phyloP scores from a whole-genome alignment of 2,113 vertebrate species.

The Tragelaphus strepsiceros region DNA sequence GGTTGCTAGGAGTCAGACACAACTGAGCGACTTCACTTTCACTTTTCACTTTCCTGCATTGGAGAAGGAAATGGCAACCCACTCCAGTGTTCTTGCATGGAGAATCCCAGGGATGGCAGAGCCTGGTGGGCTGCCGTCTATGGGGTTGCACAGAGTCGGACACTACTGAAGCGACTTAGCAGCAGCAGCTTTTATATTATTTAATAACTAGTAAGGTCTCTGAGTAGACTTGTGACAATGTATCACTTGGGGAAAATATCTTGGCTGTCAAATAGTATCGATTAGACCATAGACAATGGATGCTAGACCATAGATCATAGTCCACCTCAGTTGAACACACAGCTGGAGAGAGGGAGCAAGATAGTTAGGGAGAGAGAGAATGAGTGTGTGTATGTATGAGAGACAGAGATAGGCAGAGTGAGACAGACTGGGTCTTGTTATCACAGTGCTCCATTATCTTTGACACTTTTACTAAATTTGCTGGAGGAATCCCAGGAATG shows the following conservation, averaged over 20 bases:
- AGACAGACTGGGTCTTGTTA: neutral
- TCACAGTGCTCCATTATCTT: neutral
- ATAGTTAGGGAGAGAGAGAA: neutral
- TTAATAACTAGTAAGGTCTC: slow-evolving; percentile 29
- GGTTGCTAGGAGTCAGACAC: too few species aligned
- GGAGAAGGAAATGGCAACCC: too few species aligned
- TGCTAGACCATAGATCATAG: neutral
- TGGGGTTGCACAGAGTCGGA: too few species aligned
- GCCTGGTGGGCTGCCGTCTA: too few species aligned
- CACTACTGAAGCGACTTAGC: too few species aligned
- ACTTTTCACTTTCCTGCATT: too few species aligned
- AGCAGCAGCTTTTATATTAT: neutral
- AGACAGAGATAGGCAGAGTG: neutral
- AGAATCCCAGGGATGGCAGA: too few species aligned
- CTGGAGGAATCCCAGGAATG: neutral
- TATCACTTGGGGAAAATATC: neutral
- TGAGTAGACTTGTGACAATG: neutral
- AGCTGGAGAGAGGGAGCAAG: neutral
- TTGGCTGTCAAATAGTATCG: neutral
- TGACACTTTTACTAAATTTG: neutral
- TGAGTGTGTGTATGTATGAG: neutral
- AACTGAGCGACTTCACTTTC: too few species aligned
- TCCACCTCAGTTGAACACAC: neutral
- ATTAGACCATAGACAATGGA: neutral
- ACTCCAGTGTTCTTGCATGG: too few species aligned